Evolutionary conservation across 2,113 vertebrate species (phyloP).

Genomic region (Mesembrinibis cayennensis): DNA sequence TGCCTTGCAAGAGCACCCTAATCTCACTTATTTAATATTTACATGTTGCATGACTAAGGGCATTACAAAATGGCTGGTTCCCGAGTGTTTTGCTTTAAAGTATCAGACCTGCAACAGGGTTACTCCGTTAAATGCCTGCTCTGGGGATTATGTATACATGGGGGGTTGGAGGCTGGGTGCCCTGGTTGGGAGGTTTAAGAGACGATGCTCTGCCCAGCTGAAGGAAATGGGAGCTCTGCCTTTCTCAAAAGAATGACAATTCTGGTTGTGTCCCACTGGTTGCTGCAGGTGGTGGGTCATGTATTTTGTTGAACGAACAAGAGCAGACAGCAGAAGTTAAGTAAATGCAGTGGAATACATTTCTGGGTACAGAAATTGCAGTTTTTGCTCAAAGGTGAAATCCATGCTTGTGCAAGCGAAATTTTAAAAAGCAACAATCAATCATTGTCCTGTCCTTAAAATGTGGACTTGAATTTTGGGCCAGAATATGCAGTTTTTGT

Average conservation of each 20-base stretch:
- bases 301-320: neutral
- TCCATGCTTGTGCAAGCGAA: neutral
- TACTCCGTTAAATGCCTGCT: neutral
- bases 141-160: accelerated
- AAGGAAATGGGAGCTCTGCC: neutral
- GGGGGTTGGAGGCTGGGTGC: neutral
- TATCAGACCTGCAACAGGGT: neutral
- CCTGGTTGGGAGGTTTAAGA: neutral
- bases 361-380: neutral
- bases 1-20: neutral
- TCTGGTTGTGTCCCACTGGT: neutral
- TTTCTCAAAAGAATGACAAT: neutral
- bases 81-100: neutral
- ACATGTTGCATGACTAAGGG: neutral
- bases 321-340: neutral
- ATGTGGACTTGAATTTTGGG: neutral
- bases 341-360: neutral
- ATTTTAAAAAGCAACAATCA: neutral
- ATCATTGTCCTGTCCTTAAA: neutral
- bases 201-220: neutral
- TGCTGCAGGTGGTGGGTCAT: neutral
- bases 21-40: neutral
- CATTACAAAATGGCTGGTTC: neutral
- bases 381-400: neutral
- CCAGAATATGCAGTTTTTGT: neutral